Percentiles rank a stretch among this genome's conserved stretches.
Evolutionary conservation across 2,797 vertebrate species (phyloP).

Genomic region (Heliangelus exortis): DNA sequence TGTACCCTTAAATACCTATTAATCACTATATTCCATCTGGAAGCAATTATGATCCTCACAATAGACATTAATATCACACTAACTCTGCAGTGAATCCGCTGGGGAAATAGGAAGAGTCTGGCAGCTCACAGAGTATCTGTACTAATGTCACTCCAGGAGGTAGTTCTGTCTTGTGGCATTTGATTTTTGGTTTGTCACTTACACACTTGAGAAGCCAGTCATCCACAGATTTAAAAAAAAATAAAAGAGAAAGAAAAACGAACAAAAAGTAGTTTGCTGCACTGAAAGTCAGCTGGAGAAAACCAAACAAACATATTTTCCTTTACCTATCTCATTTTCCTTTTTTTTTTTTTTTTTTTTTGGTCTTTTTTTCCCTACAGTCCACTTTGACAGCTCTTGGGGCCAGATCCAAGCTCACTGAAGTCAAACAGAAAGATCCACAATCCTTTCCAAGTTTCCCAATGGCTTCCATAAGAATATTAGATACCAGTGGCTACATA

Average conservation of each 20-base stretch:
- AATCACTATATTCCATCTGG: slow-evolving; percentile 41
- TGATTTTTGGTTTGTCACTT: slow-evolving; percentile 43
- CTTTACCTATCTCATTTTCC: neutral
- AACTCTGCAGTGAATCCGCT: slow-evolving; percentile 35
- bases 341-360: too few relatives aligned
- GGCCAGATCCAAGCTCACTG: neutral
- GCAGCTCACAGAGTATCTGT: neutral
- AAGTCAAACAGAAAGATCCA: neutral
- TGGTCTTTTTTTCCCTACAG: neutral
- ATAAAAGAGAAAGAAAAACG: neutral
- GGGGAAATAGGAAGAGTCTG: neutral
- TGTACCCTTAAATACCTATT: slow-evolving; percentile 51
- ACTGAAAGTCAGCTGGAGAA: neutral
- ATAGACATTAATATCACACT: neutral
- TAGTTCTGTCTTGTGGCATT: slow-evolving; percentile 43
- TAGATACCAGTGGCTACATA: neutral
- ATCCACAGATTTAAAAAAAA: neutral
- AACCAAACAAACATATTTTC: neutral
- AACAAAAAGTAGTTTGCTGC: neutral
- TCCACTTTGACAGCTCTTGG: neutral
- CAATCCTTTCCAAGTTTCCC: neutral
- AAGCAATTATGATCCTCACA: slow-evolving; percentile 44
- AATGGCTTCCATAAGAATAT: neutral
- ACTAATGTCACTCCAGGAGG: slow-evolving; percentile 46
- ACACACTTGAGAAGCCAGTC: neutral